Evolutionary conservation across 2,888 invertebrate genomes (phyloP), one percentile per base, ranked within the genome.

Genomic region (Callyntrura guangdongensis): DNA sequence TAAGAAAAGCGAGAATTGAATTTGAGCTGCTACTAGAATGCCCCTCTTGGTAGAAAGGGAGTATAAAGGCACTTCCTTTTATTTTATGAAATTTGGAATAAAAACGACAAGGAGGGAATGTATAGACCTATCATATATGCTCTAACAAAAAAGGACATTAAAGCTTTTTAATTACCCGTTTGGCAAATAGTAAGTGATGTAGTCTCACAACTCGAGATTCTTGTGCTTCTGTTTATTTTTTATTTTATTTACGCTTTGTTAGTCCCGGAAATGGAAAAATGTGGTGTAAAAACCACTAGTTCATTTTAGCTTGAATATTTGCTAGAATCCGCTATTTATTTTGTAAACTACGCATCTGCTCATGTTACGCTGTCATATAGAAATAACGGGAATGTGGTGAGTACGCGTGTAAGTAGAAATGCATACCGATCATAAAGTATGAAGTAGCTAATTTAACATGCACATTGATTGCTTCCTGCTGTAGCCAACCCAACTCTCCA

Each of bases 401-500:
- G 47, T 74, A 25, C 14, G 22, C 53, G 5, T 22, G 36, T 72
- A 72, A 72, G 36, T 72, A 72, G 36, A 36, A 36, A 6, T 36
- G 36, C 36, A 36, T 6, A 6, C 53, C 53, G 0, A 20, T 14
- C 53, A 77, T 49, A 77, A 77, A 22, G 53, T 49, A 77, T 49
- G 77, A 77, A 77, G 22, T 20, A 53, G 25, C 27, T 77, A 20
- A 83, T 83, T 83, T 67, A 67, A 59, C 56, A 81, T 81, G 81
- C 77, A 53, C 20, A 22, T 8, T 81, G 59, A 12, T 77, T 20
- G 56, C 25, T 56, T 79, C 36, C 36, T 36, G 36, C 36, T 36
- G 36, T 36, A 27, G 6, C 67, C 14, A 72, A 45, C 17, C 56
- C 56, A 4, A 56, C 17, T 56, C 36, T 36, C 36, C 36, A 36